Conservation (phyloP, 1,140 invertebrate genomes). For the Ectropis grisescens region DNA sequence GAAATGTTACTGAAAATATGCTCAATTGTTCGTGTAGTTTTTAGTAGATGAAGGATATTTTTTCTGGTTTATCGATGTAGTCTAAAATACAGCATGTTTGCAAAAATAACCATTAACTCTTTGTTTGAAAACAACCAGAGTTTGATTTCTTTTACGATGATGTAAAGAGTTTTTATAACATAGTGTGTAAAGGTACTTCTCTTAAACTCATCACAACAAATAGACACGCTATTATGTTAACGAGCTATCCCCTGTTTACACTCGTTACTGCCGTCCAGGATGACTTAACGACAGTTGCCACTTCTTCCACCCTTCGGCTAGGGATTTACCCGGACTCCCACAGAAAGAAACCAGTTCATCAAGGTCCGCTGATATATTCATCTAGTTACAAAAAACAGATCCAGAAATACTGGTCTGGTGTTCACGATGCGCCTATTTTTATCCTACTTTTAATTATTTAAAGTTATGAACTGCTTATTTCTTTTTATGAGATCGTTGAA, state of each 20-base stretch:
- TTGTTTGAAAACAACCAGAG: no score
- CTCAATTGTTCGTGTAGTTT: no score
- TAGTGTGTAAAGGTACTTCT: no score
- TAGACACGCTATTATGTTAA: conserved; percentile 38
- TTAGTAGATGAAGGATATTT: no score
- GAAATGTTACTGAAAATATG: no score
- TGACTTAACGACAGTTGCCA: conserved; percentile 57
- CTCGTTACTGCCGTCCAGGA: conserved; percentile 36
- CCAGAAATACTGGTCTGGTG: conserved; percentile 23
- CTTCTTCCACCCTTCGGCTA: conserved; percentile 38
- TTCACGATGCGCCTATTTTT: conserved; percentile 45
- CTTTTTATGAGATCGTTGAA: conserved; percentile 62
- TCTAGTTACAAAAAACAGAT: conserved; percentile 4
- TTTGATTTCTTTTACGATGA: no score
- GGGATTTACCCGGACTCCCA: conserved; percentile 36
- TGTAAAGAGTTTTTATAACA: no score
- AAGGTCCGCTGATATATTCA: no score
- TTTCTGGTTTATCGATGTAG: no score
- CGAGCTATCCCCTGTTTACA: conserved; percentile 37
- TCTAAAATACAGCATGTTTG: no score
- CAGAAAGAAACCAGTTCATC: conserved; percentile 26
- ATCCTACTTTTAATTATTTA: conserved; percentile 67
- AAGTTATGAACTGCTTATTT: conserved; percentile 67
- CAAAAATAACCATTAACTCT: no score
- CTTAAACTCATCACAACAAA: conserved; percentile 20